phyloP scores from a whole-genome alignment of 2,888 invertebrate species.

The Hydraecia micacea region DNA sequence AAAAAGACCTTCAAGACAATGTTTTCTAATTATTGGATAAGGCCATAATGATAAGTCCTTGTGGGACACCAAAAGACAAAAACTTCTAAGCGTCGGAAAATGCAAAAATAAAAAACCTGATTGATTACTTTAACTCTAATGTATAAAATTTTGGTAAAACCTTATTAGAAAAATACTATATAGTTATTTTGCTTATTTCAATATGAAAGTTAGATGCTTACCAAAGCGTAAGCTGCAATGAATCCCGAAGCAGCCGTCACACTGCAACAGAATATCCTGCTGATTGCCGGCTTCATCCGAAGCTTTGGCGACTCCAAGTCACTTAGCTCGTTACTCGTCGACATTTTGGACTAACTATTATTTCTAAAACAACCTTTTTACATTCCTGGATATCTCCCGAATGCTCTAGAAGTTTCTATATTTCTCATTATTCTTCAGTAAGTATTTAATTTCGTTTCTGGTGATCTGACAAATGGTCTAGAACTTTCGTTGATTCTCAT shows the following conservation, averaged over 20 bases:
- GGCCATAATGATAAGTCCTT: background rate
- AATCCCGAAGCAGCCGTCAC: slow-evolving; percentile 89
- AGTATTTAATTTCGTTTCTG: background rate
- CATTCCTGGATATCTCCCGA: slow-evolving; percentile 20
- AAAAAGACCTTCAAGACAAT: slow-evolving; percentile 18
- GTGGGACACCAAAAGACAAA: background rate
- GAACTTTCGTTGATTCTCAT: slow-evolving; percentile 38
- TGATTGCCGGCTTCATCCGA: slow-evolving; percentile 87
- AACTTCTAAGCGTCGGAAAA: background rate
- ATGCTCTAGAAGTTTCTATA: slow-evolving; percentile 29
- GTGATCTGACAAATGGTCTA: slow-evolving; percentile 4
- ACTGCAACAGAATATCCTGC: slow-evolving; percentile 88
- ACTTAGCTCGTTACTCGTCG: slow-evolving; percentile 82
- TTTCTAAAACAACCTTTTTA: slow-evolving; percentile 36
- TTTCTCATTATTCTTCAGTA: slow-evolving; percentile 40
- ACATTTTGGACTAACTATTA: slow-evolving; percentile 74
- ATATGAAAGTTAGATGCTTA: slow-evolving; percentile 68
- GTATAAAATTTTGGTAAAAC: background rate
- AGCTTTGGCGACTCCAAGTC: slow-evolving; percentile 80
- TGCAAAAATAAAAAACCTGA: too few species aligned
- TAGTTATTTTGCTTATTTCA: background rate
- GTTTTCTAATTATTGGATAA: background rate
- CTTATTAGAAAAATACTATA: background rate
- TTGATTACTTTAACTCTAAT: background rate
- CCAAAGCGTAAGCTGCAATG: slow-evolving; percentile 88